Evolutionary conservation across 2,113 vertebrate species (phyloP).

Genomic region (Nesospiza acunhae): DNA sequence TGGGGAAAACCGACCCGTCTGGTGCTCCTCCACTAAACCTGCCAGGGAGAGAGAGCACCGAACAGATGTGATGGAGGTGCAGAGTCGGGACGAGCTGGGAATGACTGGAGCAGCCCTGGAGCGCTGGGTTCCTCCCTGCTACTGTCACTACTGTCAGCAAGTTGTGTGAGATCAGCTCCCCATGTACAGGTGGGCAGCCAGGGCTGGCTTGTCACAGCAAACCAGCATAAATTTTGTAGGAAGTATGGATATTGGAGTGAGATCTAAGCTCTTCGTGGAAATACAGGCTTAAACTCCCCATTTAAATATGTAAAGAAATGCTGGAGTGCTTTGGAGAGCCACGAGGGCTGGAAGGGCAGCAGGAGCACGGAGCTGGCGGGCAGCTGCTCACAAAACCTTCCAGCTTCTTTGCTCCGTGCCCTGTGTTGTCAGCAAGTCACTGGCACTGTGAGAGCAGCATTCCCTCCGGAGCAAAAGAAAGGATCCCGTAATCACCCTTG

Average conservation of each 20-base stretch:
- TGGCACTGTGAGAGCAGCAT: not conserved
- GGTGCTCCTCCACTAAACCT: fast-evolving
- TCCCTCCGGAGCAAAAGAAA: not conserved
- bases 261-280: not conserved
- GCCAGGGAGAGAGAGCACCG: not conserved
- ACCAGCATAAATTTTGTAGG: not conserved
- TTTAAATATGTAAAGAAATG: not conserved
- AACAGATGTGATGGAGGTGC: fast-evolving
- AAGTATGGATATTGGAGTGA: not conserved
- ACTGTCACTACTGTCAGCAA: not conserved
- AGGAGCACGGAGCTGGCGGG: not conserved
- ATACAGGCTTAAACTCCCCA: not conserved
- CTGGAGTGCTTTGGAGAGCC: not conserved
- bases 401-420: not conserved
- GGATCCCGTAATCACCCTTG: not conserved
- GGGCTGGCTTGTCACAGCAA: not conserved
- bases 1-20: not conserved
- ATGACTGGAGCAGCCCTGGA: not conserved
- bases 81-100: not conserved
- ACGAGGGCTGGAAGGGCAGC: not conserved
- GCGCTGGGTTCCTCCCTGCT: not conserved
- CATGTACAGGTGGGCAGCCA: not conserved
- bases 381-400: not conserved
- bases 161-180: not conserved
- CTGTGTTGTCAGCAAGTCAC: not conserved